Evolutionary conservation across 2,797 vertebrate genomes (phyloP).

Genomic region (Cuculus canorus): DNA sequence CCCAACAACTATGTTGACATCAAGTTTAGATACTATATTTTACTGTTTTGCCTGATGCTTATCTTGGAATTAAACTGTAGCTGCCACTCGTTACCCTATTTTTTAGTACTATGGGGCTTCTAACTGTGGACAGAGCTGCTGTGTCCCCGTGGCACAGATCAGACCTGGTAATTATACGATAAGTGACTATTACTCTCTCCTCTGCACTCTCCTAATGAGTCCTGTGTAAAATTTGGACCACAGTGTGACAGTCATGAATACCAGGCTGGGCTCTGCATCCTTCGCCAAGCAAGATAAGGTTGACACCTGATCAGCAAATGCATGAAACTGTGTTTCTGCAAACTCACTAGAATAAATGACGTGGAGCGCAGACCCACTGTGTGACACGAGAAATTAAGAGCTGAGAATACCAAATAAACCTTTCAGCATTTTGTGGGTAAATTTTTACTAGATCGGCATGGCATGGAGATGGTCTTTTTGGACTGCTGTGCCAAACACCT

Average conservation of each 20-base stretch:
- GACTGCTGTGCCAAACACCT: not conserved
- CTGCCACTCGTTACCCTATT: not conserved
- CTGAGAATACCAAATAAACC: not conserved
- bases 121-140: not conserved
- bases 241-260: fast-evolving
- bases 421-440: not conserved
- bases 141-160: not conserved
- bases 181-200: not conserved
- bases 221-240: not conserved
- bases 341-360: not conserved
- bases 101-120: not conserved
- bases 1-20: not conserved
- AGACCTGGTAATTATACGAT: not conserved
- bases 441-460: not conserved
- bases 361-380: fast-evolving
- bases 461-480: not conserved
- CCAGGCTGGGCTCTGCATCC: fast-evolving
- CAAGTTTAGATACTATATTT: not conserved
- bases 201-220: not conserved
- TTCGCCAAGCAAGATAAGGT: not conserved
- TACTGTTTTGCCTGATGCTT: not conserved
- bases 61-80: not conserved
- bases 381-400: not conserved
- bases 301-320: not conserved
- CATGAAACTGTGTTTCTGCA: not conserved